Base-by-base conservation (phyloP, 2,797 vertebrate species). In the Sebastes diploproa region DNA sequence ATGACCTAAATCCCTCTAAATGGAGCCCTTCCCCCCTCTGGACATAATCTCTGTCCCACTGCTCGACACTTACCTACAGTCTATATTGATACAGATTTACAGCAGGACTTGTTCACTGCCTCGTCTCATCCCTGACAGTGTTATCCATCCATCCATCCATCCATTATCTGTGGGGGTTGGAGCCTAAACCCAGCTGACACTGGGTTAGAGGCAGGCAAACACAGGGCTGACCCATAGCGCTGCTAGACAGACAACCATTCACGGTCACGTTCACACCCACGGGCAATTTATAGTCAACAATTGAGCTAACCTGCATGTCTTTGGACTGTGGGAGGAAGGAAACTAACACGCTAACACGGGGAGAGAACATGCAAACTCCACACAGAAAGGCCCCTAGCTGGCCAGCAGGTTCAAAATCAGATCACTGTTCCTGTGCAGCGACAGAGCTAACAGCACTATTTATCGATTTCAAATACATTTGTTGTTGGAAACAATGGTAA, bases 1-100 rank as follows among this genome's bases (percentile, higher is more conserved):
- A 86, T n/a, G 60, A 82, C 84, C 89, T 83, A 86, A 88, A 92
- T 88, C 91, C 78, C 25, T 83, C 65, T 82, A 76, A 83, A 88
- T 55, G 64, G 63, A 78, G 75, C 82, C 75, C 86, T 25, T 4
- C 81, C 81, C 85, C 85, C 87, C 82, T 75, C 63, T 20, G 10
- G 5, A 58, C 61, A 72, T 86, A 88, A 91, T 86, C 85, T 82
- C 64, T 36, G 52, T 42, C 66, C 80, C 68, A 60, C 78, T 10
- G 64, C 29, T 75, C 18, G 30, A 72, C 83, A 67, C 52, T 30
- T 42, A 68, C 29, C 52, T 67, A 25, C 38, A 65, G 50, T 65
- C 38, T 56, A 36, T 25, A 52, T 25, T 65, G 60, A 70, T 73
- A 60, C 58, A 16, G 32, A 63, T 42, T 59, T 23, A 42, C n/a